Evolutionary conservation across 2,113 vertebrate species (phyloP).

Genomic region (Cyrtonyx montezumae): DNA sequence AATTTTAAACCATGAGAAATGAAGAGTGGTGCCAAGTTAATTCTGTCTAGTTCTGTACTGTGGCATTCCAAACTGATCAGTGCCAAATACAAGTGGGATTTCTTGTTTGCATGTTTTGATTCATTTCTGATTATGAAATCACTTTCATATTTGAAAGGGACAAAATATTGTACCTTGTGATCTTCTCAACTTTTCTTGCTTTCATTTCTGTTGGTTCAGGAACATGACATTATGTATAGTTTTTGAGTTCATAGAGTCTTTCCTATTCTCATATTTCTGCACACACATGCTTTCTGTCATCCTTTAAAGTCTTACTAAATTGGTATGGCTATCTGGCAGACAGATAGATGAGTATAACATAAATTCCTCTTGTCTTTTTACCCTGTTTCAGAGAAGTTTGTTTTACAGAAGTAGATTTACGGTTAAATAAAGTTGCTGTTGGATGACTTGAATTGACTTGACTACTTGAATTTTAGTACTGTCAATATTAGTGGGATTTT

Average conservation of each 20-base stretch:
- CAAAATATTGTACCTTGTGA: not conserved
- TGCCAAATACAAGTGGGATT: not conserved
- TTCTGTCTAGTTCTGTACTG: not conserved
- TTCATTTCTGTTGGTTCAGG: not conserved
- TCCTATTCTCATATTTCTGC: not conserved
- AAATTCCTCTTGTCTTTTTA: not conserved
- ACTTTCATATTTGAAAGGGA: not conserved
- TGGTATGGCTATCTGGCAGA: not conserved
- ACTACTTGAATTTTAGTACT: not conserved
- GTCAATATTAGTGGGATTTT: not conserved
- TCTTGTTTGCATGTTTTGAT: not conserved
- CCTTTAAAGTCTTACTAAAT: not conserved
- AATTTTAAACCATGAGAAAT: not conserved
- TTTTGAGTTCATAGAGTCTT: not conserved
- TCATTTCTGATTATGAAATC: not conserved
- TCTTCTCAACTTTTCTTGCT: not conserved
- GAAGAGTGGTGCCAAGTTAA: not conserved
- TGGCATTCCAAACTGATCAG: fast-evolving
- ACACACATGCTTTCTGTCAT: not conserved
- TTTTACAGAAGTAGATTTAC: not conserved
- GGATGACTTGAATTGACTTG: too few species aligned
- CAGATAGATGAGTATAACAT: not conserved
- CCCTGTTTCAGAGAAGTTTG: not conserved
- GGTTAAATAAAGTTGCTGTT: not conserved
- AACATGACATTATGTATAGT: not conserved